Base-by-base conservation (phyloP, 1,140 invertebrate species). In the Drosophila mojavensis region DNA sequence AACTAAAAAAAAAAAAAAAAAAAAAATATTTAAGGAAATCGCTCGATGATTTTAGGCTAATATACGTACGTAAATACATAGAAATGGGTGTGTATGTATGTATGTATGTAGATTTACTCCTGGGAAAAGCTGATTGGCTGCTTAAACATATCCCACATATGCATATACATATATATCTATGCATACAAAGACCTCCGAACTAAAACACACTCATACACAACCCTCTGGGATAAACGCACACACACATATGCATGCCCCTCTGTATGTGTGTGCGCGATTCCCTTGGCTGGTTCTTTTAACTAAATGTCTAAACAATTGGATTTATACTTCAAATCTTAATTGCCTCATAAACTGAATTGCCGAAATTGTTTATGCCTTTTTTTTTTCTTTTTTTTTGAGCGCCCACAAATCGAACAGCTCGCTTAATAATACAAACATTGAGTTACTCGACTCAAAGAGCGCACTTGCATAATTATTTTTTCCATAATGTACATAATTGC, bases 381-480 rank as follows among this genome's bases (percentile, higher is more conserved):
- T 30, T 6, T 33, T 33, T 33, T 33, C 1, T 33, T 33, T 33
- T 33, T 30, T 2, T 41, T 33, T 24, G 20, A 24, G 47, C 36
- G 39, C 20, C 47, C 66, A 43, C 54, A 62, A 48, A 65, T 11
- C 39, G 54, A 59, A 45, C 26, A 54, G 15, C 39, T 53, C 36
- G 45, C 54, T 33, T 13, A 50, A 50, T 58, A 51, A 43, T 41
- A 54, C 36, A 66, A 72, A 53, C 15, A 61, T 61, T 67, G 58
- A 17, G 45, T 15, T 59, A 60, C 17, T 30, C 43, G 33, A 50
- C 67, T 69, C 41, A 59, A 69, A 60, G n/a, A 78, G 61, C 62
- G 74, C 61, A 82, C 76, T 83, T 82, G 81, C 80, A 82, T 81
- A 83, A 80, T 84, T 72, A 72, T 75, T 79, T 66, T 54, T 75